These are phyloP conservation scores for Pleuronectes platessa DNA, from an alignment of 2,113 vertebrate genomes.

Conservation along the genomic window DNA sequence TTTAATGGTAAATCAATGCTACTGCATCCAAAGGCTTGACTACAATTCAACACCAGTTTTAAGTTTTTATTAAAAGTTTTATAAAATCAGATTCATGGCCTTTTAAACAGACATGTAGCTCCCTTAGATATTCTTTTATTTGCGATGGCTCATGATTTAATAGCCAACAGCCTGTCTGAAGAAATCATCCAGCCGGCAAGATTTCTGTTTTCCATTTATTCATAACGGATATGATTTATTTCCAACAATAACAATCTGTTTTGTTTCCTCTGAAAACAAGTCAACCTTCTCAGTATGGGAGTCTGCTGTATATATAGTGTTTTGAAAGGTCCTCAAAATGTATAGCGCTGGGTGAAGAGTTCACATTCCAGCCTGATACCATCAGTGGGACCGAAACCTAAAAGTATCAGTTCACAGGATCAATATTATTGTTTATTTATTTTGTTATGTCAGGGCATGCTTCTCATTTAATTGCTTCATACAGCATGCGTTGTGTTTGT, in stretches of 20 bases:
- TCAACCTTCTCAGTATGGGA: conserved; percentile 14
- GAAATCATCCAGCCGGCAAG: conserved; percentile 14
- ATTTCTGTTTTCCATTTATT: conserved; percentile 47
- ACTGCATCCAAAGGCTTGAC: neutral
- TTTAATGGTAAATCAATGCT: neutral
- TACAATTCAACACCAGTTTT: neutral
- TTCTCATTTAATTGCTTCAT: conserved; percentile 48
- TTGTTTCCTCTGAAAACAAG: conserved; percentile 51
- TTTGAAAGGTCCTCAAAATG: conserved; percentile 29
- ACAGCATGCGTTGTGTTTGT: conserved; percentile 1
- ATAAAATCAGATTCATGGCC: neutral
- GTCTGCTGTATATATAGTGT: neutral
- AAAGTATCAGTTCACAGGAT: conserved; percentile 42
- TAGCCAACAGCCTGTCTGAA: conserved; percentile 15
- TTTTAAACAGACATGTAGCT: neutral
- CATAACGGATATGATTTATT: conserved; percentile 19
- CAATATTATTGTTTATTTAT: conserved; percentile 40
- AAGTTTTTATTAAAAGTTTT: neutral
- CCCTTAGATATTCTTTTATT: conserved; percentile 4
- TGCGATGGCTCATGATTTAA: conserved; percentile 23
- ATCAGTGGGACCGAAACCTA: conserved; percentile 29
- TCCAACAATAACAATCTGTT: conserved; percentile 43
- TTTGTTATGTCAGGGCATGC: conserved; percentile 16
- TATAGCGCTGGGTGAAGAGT: conserved; percentile 24
- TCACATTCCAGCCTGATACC: conserved; percentile 52